These are phyloP conservation scores for Saccopteryx leptura DNA, from an alignment of 2,113 vertebrate species.

Conservation along the genomic window DNA sequence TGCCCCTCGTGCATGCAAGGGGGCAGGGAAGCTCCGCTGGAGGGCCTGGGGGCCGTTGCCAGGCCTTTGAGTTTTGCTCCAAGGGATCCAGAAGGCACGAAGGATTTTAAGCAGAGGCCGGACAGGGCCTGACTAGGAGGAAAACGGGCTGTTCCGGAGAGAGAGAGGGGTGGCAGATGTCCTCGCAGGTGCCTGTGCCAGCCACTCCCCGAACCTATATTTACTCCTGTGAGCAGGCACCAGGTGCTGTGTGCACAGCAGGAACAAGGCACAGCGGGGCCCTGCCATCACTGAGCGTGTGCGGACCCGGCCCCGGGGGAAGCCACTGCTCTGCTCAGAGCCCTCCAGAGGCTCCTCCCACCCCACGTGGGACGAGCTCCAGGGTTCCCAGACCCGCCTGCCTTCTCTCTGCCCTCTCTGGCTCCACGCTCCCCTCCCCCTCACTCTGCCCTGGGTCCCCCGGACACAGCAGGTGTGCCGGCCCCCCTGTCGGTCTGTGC, in stretches of 20 bases:
- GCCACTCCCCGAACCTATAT: not conserved
- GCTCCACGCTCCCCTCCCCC: not conserved
- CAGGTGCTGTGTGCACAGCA: not conserved
- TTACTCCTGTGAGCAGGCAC: not conserved
- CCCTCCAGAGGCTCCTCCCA: accelerated
- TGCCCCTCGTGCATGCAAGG: too few relatives aligned
- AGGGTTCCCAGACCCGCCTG: not conserved
- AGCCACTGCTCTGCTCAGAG: not conserved
- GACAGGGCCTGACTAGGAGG: not conserved
- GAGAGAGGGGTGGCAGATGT: not conserved
- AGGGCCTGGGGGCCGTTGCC: accelerated
- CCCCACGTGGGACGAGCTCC: not conserved
- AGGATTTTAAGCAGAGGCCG: not conserved
- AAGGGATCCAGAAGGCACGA: not conserved
- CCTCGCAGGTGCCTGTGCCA: not conserved
- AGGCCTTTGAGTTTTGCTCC: not conserved
- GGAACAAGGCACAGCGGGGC: not conserved
- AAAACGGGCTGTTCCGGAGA: not conserved
- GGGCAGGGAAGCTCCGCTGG: not conserved
- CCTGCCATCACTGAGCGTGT: not conserved
- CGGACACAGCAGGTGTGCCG: too few relatives aligned
- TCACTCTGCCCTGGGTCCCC: not conserved
- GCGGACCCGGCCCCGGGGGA: accelerated
- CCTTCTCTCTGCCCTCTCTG: not conserved
- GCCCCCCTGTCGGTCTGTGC: not conserved